Percentiles rank a stretch among this genome's conserved stretches.
Conservation (phyloP, 30 jellyfish, hydroid and myxozoan genomes). For the Aurelia coerulea region DNA sequence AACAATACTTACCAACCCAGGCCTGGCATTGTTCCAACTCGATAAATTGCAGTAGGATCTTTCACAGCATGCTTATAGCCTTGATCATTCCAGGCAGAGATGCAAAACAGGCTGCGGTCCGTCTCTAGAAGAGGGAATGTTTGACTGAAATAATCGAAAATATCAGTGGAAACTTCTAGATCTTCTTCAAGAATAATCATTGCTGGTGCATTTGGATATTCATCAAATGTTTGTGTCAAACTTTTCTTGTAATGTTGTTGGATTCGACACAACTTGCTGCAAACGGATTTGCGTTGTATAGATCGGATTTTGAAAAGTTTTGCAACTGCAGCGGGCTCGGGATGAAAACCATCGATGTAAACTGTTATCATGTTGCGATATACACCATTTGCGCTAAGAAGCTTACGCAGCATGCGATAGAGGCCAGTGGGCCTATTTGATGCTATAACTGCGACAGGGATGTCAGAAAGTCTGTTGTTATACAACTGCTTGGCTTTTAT, state of each 20-base stretch:
- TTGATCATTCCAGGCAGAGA: constrained; percentile 99
- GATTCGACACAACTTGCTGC: constrained; percentile 92
- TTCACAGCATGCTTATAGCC: constrained; percentile 92
- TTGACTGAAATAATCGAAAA: constrained; percentile 94
- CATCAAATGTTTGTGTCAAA: constrained; percentile 79
- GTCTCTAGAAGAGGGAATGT: constrained; percentile 74
- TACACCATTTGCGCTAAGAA: constrained; percentile 90
- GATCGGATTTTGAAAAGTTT: constrained; percentile 77
- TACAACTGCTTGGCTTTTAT: constrained; percentile 47
- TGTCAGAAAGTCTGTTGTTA: constrained; percentile 35
- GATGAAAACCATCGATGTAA: constrained; percentile 82
- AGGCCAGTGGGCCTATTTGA: constrained; percentile 93
- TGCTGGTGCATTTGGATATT: constrained; percentile 78
- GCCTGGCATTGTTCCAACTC: constrained; percentile 83
- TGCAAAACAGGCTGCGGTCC: constrained; percentile 89
- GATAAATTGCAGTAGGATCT: constrained; percentile 92
- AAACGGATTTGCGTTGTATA: constrained; percentile 82
- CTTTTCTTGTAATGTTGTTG: constrained; percentile 98
- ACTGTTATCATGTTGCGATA: constrained; percentile 83
- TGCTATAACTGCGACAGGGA: constrained; percentile 96
- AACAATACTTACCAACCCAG: too few relatives aligned
- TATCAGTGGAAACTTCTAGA: constrained; percentile 92
- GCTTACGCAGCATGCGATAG: constrained; percentile 90
- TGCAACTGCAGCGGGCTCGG: constrained; percentile 94
- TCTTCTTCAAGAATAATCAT: constrained; percentile 97